Conservation (phyloP, 2,888 invertebrate species). For the Lasioglossum marginatum region DNA sequence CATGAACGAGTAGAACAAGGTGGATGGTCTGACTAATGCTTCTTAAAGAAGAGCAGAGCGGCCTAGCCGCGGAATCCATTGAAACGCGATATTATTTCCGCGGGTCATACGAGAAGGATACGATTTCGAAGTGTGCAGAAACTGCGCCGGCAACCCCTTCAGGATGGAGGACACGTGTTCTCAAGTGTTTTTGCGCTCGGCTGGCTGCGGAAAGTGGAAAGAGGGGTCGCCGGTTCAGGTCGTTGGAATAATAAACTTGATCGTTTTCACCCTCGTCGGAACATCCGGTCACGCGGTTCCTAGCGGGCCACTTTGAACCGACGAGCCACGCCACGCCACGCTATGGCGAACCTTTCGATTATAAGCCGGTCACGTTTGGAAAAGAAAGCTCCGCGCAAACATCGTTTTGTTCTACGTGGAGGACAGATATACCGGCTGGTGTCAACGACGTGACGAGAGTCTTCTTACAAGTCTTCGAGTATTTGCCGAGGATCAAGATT, state of each 20-base stretch:
- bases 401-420: slow-evolving; percentile 40
- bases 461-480: slow-evolving; percentile 51
- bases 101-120: slow-evolving; percentile 50
- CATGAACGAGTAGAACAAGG: background rate
- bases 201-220: slow-evolving; percentile 22
- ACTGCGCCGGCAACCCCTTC: slow-evolving; percentile 36
- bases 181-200: slow-evolving; percentile 61
- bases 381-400: slow-evolving; percentile 71
- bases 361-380: slow-evolving; percentile 72
- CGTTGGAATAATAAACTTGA: slow-evolving; percentile 70
- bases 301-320: slow-evolving; percentile 45
- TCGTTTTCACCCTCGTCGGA: slow-evolving; percentile 59
- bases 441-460: slow-evolving; percentile 70
- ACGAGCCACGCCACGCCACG: background rate
- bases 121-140: slow-evolving; percentile 52
- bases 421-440: slow-evolving; percentile 62
- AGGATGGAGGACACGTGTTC: slow-evolving; percentile 42
- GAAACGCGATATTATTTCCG: slow-evolving; percentile 50
- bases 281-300: slow-evolving; percentile 54
- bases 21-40: background rate
- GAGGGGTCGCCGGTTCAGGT: slow-evolving; percentile 39
- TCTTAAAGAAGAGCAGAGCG: background rate
- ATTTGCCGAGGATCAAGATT: slow-evolving; percentile 61
- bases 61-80: slow-evolving; percentile 26
- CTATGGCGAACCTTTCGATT: slow-evolving; percentile 58